A percentile compares a stretch with the other conserved stretches of the same genome.
Conservation (phyloP, 2,113 vertebrate genomes). For the Hiodon tergisus region DNA sequence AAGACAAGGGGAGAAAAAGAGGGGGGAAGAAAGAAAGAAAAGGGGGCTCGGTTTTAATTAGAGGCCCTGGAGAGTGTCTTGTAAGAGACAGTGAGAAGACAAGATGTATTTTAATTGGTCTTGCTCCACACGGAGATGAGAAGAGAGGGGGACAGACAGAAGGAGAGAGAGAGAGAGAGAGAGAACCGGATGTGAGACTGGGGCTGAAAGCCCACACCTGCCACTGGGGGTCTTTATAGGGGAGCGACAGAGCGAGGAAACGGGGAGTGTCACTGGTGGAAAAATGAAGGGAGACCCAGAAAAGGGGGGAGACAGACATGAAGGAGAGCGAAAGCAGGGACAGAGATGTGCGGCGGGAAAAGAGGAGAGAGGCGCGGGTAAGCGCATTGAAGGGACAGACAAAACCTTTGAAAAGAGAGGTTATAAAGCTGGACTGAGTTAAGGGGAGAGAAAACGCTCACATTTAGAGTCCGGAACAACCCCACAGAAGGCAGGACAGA, state of each 20-base stretch:
- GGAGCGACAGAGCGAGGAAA: constrained; percentile 53
- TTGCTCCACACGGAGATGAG: constrained; percentile 37
- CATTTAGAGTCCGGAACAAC: neutral
- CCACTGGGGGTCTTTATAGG: constrained; percentile 61
- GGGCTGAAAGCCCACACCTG: constrained; percentile 52
- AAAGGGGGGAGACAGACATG: constrained; percentile 5
- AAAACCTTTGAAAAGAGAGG: constrained; percentile 20
- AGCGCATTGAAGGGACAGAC: constrained; percentile 7
- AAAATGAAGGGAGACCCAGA: constrained; percentile 36
- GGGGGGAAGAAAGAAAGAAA: constrained; percentile 39
- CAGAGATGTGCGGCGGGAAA: constrained; percentile 8
- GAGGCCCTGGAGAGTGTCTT: constrained; percentile 58
- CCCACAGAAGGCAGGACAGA: neutral
- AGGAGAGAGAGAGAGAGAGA: constrained; percentile 25
- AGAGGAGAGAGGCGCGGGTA: constrained; percentile 26
- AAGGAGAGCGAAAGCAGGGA: neutral
- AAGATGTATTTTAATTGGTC: constrained; percentile 69
- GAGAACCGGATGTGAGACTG: constrained; percentile 47
- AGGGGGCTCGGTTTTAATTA: constrained; percentile 61
- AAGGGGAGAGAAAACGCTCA: neutral
- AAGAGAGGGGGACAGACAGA: constrained; percentile 9
- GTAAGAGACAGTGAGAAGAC: constrained; percentile 44
- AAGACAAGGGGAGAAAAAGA: constrained; percentile 35
- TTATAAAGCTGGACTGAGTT: neutral
- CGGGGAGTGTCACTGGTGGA: constrained; percentile 48